phyloP scores from a whole-genome alignment of 30 jellyfish, hydroid and myxozoan genomes.

The Nemopilema nomurai region DNA sequence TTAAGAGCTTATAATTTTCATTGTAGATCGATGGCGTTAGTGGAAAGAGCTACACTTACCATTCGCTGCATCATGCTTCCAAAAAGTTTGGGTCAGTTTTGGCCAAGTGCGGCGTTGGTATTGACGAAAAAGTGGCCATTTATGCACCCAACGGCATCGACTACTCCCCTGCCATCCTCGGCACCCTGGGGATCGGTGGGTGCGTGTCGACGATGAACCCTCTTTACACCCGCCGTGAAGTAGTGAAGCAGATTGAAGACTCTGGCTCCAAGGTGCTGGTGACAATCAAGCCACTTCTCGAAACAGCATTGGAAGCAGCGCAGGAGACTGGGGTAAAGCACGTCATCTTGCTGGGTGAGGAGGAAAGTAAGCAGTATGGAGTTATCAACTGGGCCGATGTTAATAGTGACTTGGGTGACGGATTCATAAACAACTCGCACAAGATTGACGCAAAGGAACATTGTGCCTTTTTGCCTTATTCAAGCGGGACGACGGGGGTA shows the following conservation, averaged over 20 bases:
- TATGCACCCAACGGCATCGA: constrained; percentile 73
- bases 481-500: constrained; percentile 96
- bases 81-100: constrained; percentile 61
- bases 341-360: constrained; percentile 60
- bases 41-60: constrained; percentile 55
- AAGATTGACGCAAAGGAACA: constrained; percentile 29
- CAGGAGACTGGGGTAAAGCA: constrained; percentile 61
- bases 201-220: constrained; percentile 76
- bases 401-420: constrained; percentile 42
- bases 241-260: constrained; percentile 66
- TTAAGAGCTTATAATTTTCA: background rate
- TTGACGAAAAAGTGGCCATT: constrained; percentile 55
- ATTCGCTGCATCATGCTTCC: constrained; percentile 27
- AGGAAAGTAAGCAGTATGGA: constrained; percentile 54
- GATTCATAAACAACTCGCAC: constrained; percentile 24
- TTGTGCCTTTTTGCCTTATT: constrained; percentile 75
- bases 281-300: constrained; percentile 50
- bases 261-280: constrained; percentile 63
- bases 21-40: constrained; percentile 75
- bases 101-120: constrained; percentile 25
- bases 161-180: constrained; percentile 59
- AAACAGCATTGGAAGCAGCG: constrained; percentile 67
- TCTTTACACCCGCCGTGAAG: constrained; percentile 65
- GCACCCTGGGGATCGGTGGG: constrained; percentile 71
- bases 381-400: constrained; percentile 65